Evolutionary conservation across 2,888 invertebrate genomes (phyloP), one percentile per base, ranked within the genome.

Genomic region (Pyrochroa serraticornis): DNA sequence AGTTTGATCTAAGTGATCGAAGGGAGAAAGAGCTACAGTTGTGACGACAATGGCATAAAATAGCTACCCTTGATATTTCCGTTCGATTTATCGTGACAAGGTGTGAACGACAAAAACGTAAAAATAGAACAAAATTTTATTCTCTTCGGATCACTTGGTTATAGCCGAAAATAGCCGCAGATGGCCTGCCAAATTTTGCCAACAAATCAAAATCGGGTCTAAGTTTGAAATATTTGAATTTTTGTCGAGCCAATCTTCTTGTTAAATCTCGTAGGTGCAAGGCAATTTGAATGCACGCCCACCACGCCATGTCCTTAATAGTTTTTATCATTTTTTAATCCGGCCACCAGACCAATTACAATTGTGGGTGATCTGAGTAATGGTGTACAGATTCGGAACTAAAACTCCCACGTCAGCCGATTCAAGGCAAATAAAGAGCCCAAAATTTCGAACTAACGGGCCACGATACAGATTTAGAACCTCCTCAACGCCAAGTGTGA

Each of bases 31-130:
- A 44, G 13, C 14, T 39, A 48, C n/a, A 53, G 35, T 13, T 10
- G 57, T 50, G 37, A 32, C 49, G 37, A 51, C 38, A 12, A 57
- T 42, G 31, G 41, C 10, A 58, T 61, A 49, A 59, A 50, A 64
- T 63, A 57, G 58, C 37, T 45, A 60, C 50, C 62, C 65, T 62
- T 61, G 65, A 60, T 63, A 61, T 62, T 60, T 64, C 50, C 49
- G 42, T 30, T 49, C 43, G 43, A 50, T 43, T 50, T 43, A 50
- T 36, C 22, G 30, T 35, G 50, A 50, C 50, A 50, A 50, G 41
- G 35, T 12, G 30, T 6, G 39, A 33, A 42, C 31, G 6, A 10
- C 43, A 38, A 47, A 38, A 10, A n/a, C n/a, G 34, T 49, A 41
- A 39, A 50, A 50, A 42, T 50, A 50, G 42, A 30, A 39, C 22